A percentile compares a stretch with the other conserved stretches of the same genome.
Conservation (phyloP, 2,797 vertebrate species). For the Eutrigla gurnardus region DNA sequence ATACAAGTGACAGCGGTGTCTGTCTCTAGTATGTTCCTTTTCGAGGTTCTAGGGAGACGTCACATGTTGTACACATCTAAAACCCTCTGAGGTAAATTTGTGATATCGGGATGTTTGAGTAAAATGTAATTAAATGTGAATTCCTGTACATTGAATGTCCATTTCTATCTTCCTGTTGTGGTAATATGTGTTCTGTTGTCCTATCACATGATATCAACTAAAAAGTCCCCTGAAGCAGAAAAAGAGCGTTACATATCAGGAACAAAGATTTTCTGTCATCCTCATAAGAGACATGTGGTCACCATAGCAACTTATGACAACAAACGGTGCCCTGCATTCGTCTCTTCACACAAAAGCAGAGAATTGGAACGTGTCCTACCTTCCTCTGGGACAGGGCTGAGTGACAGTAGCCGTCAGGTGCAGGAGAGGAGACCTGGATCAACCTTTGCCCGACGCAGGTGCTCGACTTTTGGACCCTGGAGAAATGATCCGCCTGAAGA, state of each 20-base stretch:
- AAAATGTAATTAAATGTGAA: too few species aligned
- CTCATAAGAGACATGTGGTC: background rate
- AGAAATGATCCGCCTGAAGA: constrained; percentile 32
- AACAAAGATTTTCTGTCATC: constrained; percentile 4
- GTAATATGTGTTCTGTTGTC: background rate
- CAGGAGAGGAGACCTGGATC: constrained; percentile 8
- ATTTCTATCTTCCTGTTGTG: too few species aligned
- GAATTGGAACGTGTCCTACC: constrained; percentile 45
- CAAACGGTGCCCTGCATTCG: background rate
- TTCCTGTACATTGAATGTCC: too few species aligned
- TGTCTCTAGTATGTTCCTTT: too few species aligned
- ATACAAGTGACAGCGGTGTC: too few species aligned
- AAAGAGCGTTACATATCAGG: background rate
- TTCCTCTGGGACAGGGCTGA: constrained; percentile 35
- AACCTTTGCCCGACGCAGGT: constrained; percentile 36
- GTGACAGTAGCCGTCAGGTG: constrained; percentile 20
- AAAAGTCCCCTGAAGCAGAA: background rate
- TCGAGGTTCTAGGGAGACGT: too few species aligned
- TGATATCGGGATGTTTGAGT: too few species aligned
- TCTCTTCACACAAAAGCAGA: background rate
- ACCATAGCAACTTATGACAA: constrained; percentile 1
- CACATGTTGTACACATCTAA: too few species aligned
- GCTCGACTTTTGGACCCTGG: constrained; percentile 17
- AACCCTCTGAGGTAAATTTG: too few species aligned
- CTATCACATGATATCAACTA: background rate